Conservation (phyloP, 2,888 invertebrate genomes). For the Drosophila prostipennis region DNA sequence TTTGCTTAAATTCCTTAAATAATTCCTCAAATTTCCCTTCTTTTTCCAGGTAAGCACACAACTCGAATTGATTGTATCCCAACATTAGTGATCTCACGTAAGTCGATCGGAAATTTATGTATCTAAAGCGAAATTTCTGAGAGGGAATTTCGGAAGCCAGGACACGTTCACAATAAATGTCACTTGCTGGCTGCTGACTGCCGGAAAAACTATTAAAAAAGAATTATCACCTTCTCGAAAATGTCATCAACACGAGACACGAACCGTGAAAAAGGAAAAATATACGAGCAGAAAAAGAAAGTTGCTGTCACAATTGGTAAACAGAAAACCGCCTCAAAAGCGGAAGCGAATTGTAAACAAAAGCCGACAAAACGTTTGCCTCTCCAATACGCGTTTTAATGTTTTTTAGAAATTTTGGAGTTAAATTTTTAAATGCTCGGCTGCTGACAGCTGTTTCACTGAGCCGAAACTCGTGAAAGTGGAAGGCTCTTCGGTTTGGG, state of each 20-base stretch:
- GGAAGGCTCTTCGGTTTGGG: not conserved
- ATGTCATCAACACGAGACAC: slow-evolving; percentile 36
- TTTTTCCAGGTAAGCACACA: slow-evolving; percentile 30
- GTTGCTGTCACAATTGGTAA: slow-evolving; percentile 46
- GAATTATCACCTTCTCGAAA: slow-evolving; percentile 72
- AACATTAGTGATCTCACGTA: slow-evolving; percentile 30
- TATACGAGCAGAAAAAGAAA: slow-evolving; percentile 28
- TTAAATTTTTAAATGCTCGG: slow-evolving; percentile 18
- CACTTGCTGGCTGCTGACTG: slow-evolving; percentile 70
- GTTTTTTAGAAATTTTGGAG: slow-evolving; percentile 34
- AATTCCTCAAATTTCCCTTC: not conserved
- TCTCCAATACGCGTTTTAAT: not conserved
- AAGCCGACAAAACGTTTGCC: slow-evolving; percentile 48
- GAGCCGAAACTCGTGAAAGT: not conserved
- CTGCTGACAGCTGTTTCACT: slow-evolving; percentile 33
- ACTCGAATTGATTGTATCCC: not conserved
- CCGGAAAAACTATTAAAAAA: slow-evolving; percentile 79
- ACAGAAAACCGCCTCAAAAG: slow-evolving; percentile 38
- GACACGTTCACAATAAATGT: slow-evolving; percentile 72
- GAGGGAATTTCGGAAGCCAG: slow-evolving; percentile 52
- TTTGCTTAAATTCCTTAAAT: not conserved
- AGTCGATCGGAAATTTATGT: slow-evolving; percentile 38
- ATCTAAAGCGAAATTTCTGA: slow-evolving; percentile 56
- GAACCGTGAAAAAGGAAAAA: slow-evolving; percentile 45
- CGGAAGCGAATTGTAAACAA: slow-evolving; percentile 42